phyloP scores from a whole-genome alignment of 2,888 invertebrate genomes.

The Thelaira solivaga region DNA sequence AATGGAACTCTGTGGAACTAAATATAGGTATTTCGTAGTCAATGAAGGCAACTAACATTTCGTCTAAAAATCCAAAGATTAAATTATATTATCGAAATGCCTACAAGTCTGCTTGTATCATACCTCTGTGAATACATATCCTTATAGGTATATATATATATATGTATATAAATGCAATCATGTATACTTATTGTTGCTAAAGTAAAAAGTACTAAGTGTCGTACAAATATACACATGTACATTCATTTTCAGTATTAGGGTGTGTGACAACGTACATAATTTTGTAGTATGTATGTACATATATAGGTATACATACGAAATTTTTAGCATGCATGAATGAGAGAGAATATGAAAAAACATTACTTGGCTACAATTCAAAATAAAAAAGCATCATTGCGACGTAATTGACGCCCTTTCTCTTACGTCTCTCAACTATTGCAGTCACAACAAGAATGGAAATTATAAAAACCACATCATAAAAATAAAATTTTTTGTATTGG shows the following conservation, averaged over 20 bases:
- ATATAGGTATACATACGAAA: neutral
- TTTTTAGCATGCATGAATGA: neutral
- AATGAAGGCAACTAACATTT: too few species aligned
- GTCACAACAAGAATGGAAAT: constrained; percentile 33
- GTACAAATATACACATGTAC: neutral
- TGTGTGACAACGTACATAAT: neutral
- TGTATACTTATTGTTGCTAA: neutral
- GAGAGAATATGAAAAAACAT: too few species aligned
- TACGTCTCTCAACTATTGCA: neutral
- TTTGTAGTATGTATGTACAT: neutral
- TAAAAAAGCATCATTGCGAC: too few species aligned
- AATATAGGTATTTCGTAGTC: too few species aligned
- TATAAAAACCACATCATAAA: constrained; percentile 52
- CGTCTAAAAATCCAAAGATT: too few species aligned
- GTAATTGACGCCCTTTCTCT: too few species aligned
- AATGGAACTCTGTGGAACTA: too few species aligned
- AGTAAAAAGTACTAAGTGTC: neutral
- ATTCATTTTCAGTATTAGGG: neutral
- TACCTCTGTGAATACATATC: neutral
- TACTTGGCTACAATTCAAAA: too few species aligned
- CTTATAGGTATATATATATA: too few species aligned
- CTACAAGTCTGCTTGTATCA: too few species aligned
- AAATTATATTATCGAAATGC: too few species aligned
- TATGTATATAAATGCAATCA: neutral
- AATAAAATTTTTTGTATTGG: constrained; percentile 56